Percentiles rank a stretch among this genome's conserved stretches.
Evolutionary conservation across 1,140 invertebrate genomes (phyloP).

Genomic region (Pogonomyrmex californicus): DNA sequence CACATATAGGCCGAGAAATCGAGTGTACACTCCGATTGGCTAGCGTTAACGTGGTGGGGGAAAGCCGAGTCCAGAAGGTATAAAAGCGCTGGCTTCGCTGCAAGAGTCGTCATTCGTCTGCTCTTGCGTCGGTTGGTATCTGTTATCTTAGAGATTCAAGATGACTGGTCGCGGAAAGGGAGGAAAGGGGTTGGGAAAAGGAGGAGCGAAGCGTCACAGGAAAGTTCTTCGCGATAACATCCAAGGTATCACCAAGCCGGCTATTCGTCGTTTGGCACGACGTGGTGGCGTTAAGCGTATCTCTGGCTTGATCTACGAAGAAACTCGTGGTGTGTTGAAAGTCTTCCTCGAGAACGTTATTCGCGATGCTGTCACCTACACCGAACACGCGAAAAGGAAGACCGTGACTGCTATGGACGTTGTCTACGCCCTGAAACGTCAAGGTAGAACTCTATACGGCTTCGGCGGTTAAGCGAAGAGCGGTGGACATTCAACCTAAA

Average conservation of each 20-base stretch:
- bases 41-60: background rate
- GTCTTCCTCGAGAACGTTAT: constrained; percentile 73
- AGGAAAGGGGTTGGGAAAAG: constrained; percentile 75
- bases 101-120: background rate
- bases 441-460: constrained; percentile 73
- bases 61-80: background rate
- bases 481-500: constrained; percentile 1
- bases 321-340: constrained; percentile 70
- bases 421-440: constrained; percentile 71
- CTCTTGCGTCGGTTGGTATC: background rate
- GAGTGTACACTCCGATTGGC: constrained; percentile 27
- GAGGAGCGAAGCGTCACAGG: constrained; percentile 73
- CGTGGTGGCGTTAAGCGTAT: constrained; percentile 74
- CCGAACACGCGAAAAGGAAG: constrained; percentile 70
- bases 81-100: background rate
- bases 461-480: constrained; percentile 68
- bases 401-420: constrained; percentile 74
- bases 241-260: constrained; percentile 74
- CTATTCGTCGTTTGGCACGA: constrained; percentile 70
- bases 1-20: background rate
- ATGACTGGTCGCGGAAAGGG: constrained; percentile 75
- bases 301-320: constrained; percentile 73
- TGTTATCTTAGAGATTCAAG: background rate
- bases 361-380: constrained; percentile 70
- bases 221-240: constrained; percentile 76